Evolutionary conservation across 2,888 invertebrate species (phyloP).

Genomic region (Phymatocera aterrima): DNA sequence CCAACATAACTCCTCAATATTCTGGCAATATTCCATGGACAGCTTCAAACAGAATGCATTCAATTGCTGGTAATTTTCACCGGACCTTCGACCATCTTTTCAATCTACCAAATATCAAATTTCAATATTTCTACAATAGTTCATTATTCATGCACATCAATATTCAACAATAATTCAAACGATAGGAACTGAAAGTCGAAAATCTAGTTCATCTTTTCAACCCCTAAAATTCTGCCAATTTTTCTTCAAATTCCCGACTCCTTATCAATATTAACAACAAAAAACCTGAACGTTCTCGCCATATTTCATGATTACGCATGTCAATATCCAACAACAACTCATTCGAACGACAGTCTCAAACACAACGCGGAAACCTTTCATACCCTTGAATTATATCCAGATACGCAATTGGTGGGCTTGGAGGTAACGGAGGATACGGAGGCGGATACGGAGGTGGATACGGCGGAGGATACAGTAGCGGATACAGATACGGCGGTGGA

Average conservation of each 20-base stretch:
- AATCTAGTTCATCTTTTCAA: not conserved
- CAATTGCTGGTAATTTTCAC: not conserved
- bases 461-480: conserved; percentile 33
- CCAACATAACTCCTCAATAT: not conserved
- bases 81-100: not conserved
- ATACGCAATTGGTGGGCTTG: not conserved
- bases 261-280: no score
- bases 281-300: no score
- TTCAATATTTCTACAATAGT: not conserved
- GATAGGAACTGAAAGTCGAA: not conserved
- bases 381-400: no score
- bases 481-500: conserved; percentile 46
- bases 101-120: not conserved
- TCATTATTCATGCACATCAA: not conserved
- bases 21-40: not conserved
- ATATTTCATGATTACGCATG: no score
- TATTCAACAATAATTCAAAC: not conserved
- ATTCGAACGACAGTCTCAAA: no score
- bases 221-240: not conserved
- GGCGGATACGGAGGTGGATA: not conserved
- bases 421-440: not conserved
- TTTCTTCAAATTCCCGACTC: no score
- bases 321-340: no score
- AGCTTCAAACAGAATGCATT: not conserved
- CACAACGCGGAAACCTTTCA: no score